Conservation (phyloP, 1,140 invertebrate species). For the Mya arenaria region DNA sequence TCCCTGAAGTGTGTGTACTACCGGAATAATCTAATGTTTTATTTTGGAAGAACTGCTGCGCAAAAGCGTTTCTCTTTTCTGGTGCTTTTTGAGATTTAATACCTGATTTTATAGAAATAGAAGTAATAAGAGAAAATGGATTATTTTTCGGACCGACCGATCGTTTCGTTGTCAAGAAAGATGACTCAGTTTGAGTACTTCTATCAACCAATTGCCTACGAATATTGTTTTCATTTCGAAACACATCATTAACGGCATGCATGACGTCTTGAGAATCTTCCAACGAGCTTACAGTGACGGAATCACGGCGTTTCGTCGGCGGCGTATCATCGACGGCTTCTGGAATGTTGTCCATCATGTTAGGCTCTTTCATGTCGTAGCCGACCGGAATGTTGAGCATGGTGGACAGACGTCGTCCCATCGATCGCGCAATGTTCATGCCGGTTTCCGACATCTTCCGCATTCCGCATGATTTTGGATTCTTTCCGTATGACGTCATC, state of each 20-base stretch:
- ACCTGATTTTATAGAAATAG: slow-evolving; percentile 35
- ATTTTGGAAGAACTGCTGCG: neutral
- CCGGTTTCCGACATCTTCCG: slow-evolving; percentile 39
- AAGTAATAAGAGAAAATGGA: slow-evolving; percentile 11
- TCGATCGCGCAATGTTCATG: slow-evolving; percentile 46
- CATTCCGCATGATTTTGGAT: slow-evolving; percentile 15
- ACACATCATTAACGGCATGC: neutral
- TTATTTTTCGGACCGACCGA: neutral
- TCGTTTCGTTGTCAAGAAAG: neutral
- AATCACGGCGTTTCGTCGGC: slow-evolving; percentile 28
- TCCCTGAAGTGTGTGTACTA: neutral
- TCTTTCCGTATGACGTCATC: neutral
- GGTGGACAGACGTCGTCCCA: slow-evolving; percentile 35
- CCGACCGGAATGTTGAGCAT: slow-evolving; percentile 36
- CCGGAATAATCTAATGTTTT: neutral
- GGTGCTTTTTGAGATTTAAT: neutral
- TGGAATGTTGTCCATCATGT: slow-evolving; percentile 16
- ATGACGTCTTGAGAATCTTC: neutral
- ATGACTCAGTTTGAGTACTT: neutral
- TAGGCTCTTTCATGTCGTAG: slow-evolving; percentile 23
- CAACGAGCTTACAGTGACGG: slow-evolving; percentile 48
- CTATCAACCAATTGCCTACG: slow-evolving; percentile 24
- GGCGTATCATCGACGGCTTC: slow-evolving; percentile 8
- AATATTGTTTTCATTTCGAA: neutral
- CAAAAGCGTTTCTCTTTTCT: neutral